Base-by-base conservation (phyloP, 2,113 vertebrate genomes). In the Nymphicus hollandicus region DNA sequence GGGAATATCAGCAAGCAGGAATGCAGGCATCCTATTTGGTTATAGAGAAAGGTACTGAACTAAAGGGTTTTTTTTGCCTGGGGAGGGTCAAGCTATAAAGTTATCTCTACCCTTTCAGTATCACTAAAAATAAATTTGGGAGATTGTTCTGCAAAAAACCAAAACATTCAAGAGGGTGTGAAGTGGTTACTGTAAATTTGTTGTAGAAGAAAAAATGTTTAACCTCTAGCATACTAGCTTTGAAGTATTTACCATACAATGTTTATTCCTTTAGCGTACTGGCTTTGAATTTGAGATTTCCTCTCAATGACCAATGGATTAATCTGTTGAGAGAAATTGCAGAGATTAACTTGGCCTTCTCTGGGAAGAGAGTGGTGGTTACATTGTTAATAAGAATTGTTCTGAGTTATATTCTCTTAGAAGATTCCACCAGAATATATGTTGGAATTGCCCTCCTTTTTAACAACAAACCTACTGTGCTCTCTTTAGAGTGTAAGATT, bases 21-120 rank as follows among this genome's bases (percentile, higher is more conserved):
- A 99, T 99, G 99, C 98, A 98, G 92, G 96, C 99, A 2, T 96
- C 98, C 18, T 99, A 99, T 95, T 97, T 99, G 89, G 97, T 99
- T 95, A 78, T 99, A 71, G 98, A 99, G 89, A 97, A 98, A 92
- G 98, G 99, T 99, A 99, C 41, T 73, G 88, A 94, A 55, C 10
- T 76, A 37, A 55, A 39, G 17, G 61, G 13, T 0, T 0, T 58
- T 86, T 58, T 69, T 53, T 64, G 60, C 8, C 31, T 71, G 17
- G 35, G 15, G 17, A 29, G 35, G 41, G 13, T 84, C 60, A 84
- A 65, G 22, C 22, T 90, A 1, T 78, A n/a, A 80, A 73, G 33
- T 64, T 10, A 58, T 83, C 25, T 64, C 24, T 64, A 24, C 17
- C 27, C 24, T 52, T 88, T 83, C 47, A 71, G 43, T 20, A 70